Base-by-base conservation (phyloP, 2,888 invertebrate species). In the Lacanobia wlatinum region DNA sequence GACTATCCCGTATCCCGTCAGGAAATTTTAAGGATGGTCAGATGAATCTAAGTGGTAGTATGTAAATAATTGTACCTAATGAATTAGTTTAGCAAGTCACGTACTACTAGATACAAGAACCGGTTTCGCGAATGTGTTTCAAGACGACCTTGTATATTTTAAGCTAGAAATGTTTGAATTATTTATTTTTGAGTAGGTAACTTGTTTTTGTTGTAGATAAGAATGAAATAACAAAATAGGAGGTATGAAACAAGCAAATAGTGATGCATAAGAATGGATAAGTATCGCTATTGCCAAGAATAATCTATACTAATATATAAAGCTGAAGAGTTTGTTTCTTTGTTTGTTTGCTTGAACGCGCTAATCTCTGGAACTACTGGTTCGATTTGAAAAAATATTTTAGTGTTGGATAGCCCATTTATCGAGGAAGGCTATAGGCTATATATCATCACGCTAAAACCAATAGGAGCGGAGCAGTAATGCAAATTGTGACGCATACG, bases 71-170 rank as follows among this genome's bases (percentile, higher is more conserved):
- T 34, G 56, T 34, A n/a, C n/a, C n/a, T n/a, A 68, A 12, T 38
- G 5, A 38, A 28, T 48, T 8, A 50, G 43, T 53, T 53, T 40
- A 40, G 14, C 70, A 50, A 55, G 48, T 60, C 55, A 77, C 40
- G 70, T 69, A 69, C 12, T 21, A 16, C 56, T 52, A 48, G 43
- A 48, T 28, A 38, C 28, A 9, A 21, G 6, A 78, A 64, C 55
- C 48, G 43, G 79, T 60, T 28, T 34, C 21, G 64, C 38, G 38
- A 46, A 73, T 79, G 10, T 73, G 61, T 75, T 56, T 16, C 21
- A 64, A 73, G 28, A 64, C 40, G 59, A 64, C 79, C 78, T 76
- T 76, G 73, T 34, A n/a, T 12, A 72, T 60, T 77, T 53, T 43
- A 58, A 61, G 50, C 61, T 40, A 52, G 28, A 60, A 65, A 55